A percentile compares a stretch with the other conserved stretches of the same genome.
These are phyloP conservation scores for Parapristionchus giblindavisi DNA, from an alignment of 2,888 invertebrate species.

Conservation along the genomic window DNA sequence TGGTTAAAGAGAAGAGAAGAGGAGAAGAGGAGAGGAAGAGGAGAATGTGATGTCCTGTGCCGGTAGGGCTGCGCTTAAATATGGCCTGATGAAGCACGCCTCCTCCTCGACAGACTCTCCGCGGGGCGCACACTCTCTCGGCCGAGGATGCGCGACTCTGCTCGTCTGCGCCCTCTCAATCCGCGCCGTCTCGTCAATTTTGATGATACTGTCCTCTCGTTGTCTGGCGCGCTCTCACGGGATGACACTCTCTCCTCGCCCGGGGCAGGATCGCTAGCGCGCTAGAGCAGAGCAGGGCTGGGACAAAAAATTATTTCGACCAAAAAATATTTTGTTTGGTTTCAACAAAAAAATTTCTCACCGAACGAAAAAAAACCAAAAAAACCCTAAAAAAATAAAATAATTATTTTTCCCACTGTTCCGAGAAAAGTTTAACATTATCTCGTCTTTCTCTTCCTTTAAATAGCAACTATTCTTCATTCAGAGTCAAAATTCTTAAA, in stretches of 20 bases:
- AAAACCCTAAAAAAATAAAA: no score
- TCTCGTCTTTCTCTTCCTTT: no score
- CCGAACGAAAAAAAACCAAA: no score
- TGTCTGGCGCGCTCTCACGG: conserved; percentile 4
- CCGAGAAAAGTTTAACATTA: no score
- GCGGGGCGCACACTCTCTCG: neutral
- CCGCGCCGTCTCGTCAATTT: no score
- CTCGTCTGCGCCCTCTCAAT: neutral
- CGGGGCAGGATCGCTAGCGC: neutral
- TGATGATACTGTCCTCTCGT: no score
- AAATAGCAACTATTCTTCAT: no score
- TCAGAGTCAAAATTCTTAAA: no score
- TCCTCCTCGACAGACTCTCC: neutral
- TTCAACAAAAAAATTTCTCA: no score
- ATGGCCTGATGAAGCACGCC: neutral
- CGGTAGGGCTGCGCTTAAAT: neutral
- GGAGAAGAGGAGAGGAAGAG: neutral
- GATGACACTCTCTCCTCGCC: no score
- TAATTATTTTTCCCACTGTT: no score
- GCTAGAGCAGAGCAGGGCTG: neutral
- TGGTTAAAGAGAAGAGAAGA: neutral
- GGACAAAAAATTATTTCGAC: neutral
- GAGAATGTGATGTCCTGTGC: neutral
- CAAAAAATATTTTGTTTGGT: no score
- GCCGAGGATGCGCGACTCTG: neutral